Evolutionary conservation across 1,140 invertebrate genomes (phyloP).

Genomic region (Drosophila mauritiana): DNA sequence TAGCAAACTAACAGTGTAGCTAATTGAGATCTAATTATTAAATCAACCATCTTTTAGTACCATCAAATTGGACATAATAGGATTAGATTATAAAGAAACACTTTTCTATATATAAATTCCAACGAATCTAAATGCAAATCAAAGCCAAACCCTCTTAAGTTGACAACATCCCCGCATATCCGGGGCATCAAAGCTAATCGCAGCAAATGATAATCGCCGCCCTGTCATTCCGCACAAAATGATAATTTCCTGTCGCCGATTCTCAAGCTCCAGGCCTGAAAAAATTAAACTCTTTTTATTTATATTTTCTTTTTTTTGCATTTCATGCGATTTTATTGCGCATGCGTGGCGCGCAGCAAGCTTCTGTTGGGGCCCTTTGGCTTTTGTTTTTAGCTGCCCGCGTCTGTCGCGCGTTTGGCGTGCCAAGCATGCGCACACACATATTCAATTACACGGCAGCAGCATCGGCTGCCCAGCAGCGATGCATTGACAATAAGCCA

Average conservation of each 20-base stretch:
- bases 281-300: conserved; percentile 18
- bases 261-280: conserved; percentile 23
- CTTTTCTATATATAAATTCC: not conserved
- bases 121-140: conserved; percentile 14
- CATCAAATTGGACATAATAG: not conserved
- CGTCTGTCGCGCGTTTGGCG: conserved; percentile 69
- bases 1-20: too few species aligned
- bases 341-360: conserved; percentile 43
- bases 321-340: conserved; percentile 42
- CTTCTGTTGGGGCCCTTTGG: conserved; percentile 28
- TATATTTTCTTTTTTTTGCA: conserved; percentile 19
- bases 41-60: too few species aligned
- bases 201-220: conserved; percentile 45
- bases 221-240: conserved; percentile 44
- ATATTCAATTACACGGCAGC: conserved; percentile 74
- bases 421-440: conserved; percentile 72
- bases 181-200: conserved; percentile 35
- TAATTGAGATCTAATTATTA: too few species aligned
- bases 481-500: conserved; percentile 72
- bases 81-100: not conserved
- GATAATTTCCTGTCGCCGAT: conserved; percentile 49
- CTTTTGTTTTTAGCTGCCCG: conserved; percentile 41
- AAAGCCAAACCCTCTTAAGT: not conserved
- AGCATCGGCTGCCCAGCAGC: conserved; percentile 21
- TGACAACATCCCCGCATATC: conserved; percentile 22